Percentiles rank a stretch among this genome's conserved stretches.
phyloP scores from a whole-genome alignment of 2,113 vertebrate species.

The Macrotus californicus region DNA sequence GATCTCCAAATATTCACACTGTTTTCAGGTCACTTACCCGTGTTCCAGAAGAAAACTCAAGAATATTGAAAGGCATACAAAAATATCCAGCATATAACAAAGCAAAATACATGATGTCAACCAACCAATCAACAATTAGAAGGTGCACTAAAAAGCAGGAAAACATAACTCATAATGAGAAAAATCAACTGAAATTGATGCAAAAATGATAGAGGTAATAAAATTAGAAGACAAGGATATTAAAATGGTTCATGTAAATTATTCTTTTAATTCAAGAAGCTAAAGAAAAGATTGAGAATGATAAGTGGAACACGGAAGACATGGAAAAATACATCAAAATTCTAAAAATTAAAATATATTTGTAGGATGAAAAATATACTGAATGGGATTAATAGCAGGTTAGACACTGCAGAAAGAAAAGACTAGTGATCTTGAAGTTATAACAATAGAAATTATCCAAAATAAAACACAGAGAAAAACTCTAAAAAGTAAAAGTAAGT shows the following conservation, averaged over 20 bases:
- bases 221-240: background rate
- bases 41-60: background rate
- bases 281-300: background rate
- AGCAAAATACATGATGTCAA: background rate
- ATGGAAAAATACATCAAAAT: background rate
- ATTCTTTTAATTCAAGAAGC: background rate
- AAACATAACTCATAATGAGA: background rate
- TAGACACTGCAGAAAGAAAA: background rate
- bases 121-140: background rate
- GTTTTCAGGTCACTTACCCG: background rate
- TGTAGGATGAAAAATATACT: background rate
- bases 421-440: background rate
- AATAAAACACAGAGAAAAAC: background rate
- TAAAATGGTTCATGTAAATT: background rate
- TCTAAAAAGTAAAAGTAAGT: background rate
- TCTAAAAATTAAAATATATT: background rate
- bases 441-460: background rate
- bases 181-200: background rate
- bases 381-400: background rate
- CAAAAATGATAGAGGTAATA: background rate
- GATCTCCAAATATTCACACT: background rate
- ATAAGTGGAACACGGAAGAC: background rate
- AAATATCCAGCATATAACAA: background rate
- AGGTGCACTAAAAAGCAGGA: background rate
- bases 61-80: background rate